Evolutionary conservation across 1,140 invertebrate genomes (phyloP).

Genomic region (Zaprionus davidi): DNA sequence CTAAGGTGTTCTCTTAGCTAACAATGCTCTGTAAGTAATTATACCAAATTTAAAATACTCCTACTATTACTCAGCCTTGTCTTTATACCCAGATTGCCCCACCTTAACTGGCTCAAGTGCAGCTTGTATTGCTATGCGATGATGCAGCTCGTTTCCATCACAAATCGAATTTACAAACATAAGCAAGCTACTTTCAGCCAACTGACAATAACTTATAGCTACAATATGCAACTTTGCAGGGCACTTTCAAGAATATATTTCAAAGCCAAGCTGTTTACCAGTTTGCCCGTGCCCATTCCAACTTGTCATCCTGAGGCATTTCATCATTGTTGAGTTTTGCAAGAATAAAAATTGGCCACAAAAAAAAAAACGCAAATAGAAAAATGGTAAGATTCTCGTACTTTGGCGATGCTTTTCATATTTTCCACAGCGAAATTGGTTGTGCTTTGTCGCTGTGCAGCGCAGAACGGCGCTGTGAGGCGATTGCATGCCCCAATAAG

Average conservation of each 20-base stretch:
- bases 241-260: neutral
- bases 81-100: too few species aligned
- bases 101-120: neutral
- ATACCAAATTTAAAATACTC: too few species aligned
- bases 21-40: too few species aligned
- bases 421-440: constrained; percentile 42
- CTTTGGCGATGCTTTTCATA: constrained; percentile 28
- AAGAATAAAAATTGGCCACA: constrained; percentile 1
- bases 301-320: constrained; percentile 3
- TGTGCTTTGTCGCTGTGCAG: constrained; percentile 5
- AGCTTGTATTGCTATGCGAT: neutral
- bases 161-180: neutral
- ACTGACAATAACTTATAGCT: constrained; percentile 3
- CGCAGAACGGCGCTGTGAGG: constrained; percentile 16
- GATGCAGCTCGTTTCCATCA: neutral
- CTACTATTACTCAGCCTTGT: too few species aligned
- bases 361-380: constrained; percentile 66
- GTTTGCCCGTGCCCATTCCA: neutral
- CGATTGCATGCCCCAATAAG: constrained; percentile 66
- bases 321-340: constrained; percentile 42
- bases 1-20: too few species aligned
- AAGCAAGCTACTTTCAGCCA: neutral
- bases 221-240: neutral
- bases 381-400: constrained; percentile 58
- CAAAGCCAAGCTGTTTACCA: neutral